Evolutionary conservation across 2,797 vertebrate genomes (phyloP), one percentile per base, ranked within the genome.

Genomic region (Orestias chungarensis): DNA sequence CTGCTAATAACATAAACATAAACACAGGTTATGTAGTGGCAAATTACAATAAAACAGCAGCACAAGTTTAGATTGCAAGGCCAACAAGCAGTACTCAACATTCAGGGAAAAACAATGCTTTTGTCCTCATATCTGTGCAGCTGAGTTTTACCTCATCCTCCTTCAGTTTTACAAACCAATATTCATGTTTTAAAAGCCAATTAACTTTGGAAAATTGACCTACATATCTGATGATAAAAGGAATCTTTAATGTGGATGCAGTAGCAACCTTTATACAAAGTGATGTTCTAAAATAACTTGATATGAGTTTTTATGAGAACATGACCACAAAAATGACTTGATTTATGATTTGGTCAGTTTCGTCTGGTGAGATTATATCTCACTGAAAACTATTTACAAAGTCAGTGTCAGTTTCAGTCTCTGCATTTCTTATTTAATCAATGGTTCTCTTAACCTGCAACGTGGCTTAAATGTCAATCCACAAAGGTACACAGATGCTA

Each of bases 401-500:
- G 5, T 25, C 6, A 6, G 2, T 42, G 5, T 62, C 11, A 15
- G 7, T 9, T 47, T n/a, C 25, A 47, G 35, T 62, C 38, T 35
- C 29, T 49, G 3, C 20, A n/a, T 33, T 66, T 35, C 3, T 10
- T 10, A 23, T 12, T 31, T n/a, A 15, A 42, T n/a, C 6, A 8
- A 0, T 6, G 11, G 33, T 29, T 9, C 44, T 35, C 3, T n/a
- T 33, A 12, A 47, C 27, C 2, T 40, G 46, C 43, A 77, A 46
- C 73, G 33, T n/a, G 5, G 31, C 44, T 54, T 20, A 70, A 50
- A 73, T 64, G 49, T 23, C 54, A 20, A 40, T 35, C 5, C 43
- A 43, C 70, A 33, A 6, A 55, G 29, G 62, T 25, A 64, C 71
- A 76, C 75, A 73, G 20, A 54, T 68, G 68, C 54, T 68, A 55